These are phyloP conservation scores for Amblyjoppa proteus DNA, from an alignment of 2,888 invertebrate genomes.

Conservation along the genomic window DNA sequence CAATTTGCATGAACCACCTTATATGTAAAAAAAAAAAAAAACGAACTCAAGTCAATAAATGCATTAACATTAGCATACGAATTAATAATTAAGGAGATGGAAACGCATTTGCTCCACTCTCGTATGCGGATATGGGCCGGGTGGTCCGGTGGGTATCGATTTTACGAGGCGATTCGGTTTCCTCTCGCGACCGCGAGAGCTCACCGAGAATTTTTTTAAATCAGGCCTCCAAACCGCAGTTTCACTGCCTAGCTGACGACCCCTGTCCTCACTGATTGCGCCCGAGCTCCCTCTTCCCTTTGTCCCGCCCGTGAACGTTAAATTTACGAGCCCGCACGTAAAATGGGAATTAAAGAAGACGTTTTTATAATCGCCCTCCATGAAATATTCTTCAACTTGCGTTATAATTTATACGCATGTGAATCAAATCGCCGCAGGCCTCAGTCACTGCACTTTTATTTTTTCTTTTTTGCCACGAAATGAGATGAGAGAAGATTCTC, in stretches of 20 bases:
- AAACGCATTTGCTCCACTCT: constrained; percentile 14
- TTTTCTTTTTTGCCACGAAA: neutral
- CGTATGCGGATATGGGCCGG: constrained; percentile 30
- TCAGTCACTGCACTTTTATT: constrained; percentile 26
- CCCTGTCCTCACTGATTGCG: constrained; percentile 65
- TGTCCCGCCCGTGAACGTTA: constrained; percentile 37
- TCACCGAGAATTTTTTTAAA: constrained; percentile 24
- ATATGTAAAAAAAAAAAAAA: neutral
- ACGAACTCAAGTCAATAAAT: neutral
- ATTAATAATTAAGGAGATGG: constrained; percentile 14
- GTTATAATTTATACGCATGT: neutral
- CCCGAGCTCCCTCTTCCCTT: constrained; percentile 22
- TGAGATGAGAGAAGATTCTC: constrained; percentile 8
- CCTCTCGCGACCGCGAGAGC: constrained; percentile 46
- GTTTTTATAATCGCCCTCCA: constrained; percentile 36
- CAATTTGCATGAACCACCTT: neutral
- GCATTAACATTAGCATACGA: constrained; percentile 2
- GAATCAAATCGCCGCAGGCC: constrained; percentile 14
- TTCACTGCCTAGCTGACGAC: constrained; percentile 45
- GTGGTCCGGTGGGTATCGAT: constrained; percentile 66
- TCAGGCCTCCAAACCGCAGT: constrained; percentile 53
- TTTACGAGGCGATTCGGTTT: constrained; percentile 63
- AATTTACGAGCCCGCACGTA: constrained; percentile 55
- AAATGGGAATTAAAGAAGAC: constrained; percentile 57
- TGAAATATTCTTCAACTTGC: constrained; percentile 4